These are phyloP conservation scores for Blennius ocellaris DNA, from an alignment of 2,113 vertebrate genomes.

Conservation along the genomic window DNA sequence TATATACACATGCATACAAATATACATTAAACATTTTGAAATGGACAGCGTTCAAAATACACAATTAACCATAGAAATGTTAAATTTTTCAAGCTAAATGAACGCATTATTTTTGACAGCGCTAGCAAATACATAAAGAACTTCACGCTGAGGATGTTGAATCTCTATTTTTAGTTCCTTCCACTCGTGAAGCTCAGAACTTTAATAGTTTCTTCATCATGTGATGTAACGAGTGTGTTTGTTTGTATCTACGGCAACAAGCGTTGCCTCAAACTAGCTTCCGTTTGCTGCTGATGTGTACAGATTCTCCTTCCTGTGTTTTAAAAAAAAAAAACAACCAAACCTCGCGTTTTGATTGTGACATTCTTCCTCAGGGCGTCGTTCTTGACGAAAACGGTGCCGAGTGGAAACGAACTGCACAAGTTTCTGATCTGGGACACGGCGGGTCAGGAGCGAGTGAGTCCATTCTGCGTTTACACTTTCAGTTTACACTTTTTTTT, in stretches of 20 bases:
- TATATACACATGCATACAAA: too few species aligned
- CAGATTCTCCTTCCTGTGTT: too few species aligned
- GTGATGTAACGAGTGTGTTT: neutral
- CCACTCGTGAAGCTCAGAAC: neutral
- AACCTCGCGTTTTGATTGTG: slow-evolving; percentile 14
- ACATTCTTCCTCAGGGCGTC: slow-evolving; percentile 88
- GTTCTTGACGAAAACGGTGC: slow-evolving; percentile 98
- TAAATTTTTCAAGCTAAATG: too few species aligned
- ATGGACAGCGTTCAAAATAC: too few species aligned
- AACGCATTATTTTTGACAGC: too few species aligned
- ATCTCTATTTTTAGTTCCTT: too few species aligned
- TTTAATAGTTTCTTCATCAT: neutral
- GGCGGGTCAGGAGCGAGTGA: slow-evolving; percentile 95
- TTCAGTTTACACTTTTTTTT: neutral
- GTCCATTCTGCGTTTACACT: slow-evolving; percentile 47
- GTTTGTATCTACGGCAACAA: neutral
- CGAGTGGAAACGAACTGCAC: slow-evolving; percentile 95
- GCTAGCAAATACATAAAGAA: too few species aligned
- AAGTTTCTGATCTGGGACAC: slow-evolving; percentile 99
- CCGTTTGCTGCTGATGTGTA: too few species aligned
- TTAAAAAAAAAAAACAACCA: too few species aligned
- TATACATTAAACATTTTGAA: too few species aligned
- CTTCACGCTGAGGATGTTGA: too few species aligned
- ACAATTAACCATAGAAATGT: too few species aligned
- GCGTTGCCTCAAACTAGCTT: neutral